Evolutionary conservation across 2,888 invertebrate genomes (phyloP), one percentile per base, ranked within the genome.

Genomic region (Cancer borealis): DNA sequence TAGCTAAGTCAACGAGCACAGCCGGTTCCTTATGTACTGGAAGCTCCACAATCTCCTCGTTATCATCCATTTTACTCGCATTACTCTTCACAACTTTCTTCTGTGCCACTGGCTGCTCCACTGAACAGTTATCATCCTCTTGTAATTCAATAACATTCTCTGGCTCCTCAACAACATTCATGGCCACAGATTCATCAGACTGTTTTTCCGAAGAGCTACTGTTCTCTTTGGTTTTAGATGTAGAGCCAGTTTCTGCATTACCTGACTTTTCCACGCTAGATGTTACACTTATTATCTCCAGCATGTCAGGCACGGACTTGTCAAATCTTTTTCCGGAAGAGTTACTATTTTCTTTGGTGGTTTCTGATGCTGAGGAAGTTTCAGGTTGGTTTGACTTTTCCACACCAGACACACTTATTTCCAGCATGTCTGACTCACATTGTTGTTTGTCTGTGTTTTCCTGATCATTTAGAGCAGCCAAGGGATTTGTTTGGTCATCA

Each of bases 31-130:
- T 95, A n/a, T 92, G 73, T 5, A 95, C 91, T 88, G 93, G 93
- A 5, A 95, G 17, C 87, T 95, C 95, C 3, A 93, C 92, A 45
- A 95, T 95, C 21, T 95, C 95, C 17, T 93, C 93, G n/a, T 90
- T 92, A 66, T 49, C 88, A 17, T 30, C 88, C 14, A 30, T 17
- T 47, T 91, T 49, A 49, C 49, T 47, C n/a, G 5, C 26, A 49
- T 3, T n/a, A 49, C 89, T 47, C 30, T 49, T 47, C 14, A 49
- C 47, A 30, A 46, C 21, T 46, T 17, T n/a, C 8, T 73, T 26
- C 47, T 49, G n/a, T 47, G 14, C 49, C 54, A 54, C 54, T 14
- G 17, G 12, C 49, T 88, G n/a, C 8, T 26, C 89, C 30, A 2
- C 30, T 39, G 39, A 84, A 84, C 39, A 30, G 0, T 2, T 39